Evolutionary conservation across 2,113 vertebrate genomes (phyloP).

Genomic region (Diphyllodes magnificus): DNA sequence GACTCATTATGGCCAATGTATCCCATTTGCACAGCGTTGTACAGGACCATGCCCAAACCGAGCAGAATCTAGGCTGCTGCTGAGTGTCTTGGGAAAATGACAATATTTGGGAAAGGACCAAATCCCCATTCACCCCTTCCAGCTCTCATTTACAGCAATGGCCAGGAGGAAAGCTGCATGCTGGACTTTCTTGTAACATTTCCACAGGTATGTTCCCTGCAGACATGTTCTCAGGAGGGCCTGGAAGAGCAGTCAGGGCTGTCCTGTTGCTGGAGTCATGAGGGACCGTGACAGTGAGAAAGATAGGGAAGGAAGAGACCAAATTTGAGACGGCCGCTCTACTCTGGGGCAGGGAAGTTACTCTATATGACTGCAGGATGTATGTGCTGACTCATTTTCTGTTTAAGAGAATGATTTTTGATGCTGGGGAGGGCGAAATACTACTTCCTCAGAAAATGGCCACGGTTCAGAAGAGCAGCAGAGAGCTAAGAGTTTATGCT

Average conservation of each 20-base stretch:
- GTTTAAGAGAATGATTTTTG: background rate
- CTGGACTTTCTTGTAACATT: background rate
- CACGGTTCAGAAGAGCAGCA: background rate
- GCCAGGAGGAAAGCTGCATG: background rate
- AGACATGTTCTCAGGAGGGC: background rate
- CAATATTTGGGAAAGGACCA: background rate
- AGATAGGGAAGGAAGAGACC: background rate
- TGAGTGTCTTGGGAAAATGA: background rate
- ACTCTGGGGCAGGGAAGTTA: background rate
- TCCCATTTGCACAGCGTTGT: background rate
- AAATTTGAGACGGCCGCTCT: background rate
- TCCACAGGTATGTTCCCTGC: rapidly evolving
- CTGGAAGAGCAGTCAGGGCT: background rate
- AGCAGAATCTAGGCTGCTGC: background rate
- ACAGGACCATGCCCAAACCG: background rate
- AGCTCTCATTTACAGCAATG: background rate
- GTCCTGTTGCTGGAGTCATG: background rate
- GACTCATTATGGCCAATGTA: background rate
- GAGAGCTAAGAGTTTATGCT: background rate
- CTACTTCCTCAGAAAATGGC: background rate
- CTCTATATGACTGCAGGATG: background rate
- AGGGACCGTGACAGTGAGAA: background rate
- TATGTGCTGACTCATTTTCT: background rate
- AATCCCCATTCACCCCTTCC: background rate
- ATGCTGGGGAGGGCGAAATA: background rate